Evolutionary conservation across 2,888 invertebrate genomes (phyloP), one percentile per base, ranked within the genome.

Genomic region (Neelides folsomi): DNA sequence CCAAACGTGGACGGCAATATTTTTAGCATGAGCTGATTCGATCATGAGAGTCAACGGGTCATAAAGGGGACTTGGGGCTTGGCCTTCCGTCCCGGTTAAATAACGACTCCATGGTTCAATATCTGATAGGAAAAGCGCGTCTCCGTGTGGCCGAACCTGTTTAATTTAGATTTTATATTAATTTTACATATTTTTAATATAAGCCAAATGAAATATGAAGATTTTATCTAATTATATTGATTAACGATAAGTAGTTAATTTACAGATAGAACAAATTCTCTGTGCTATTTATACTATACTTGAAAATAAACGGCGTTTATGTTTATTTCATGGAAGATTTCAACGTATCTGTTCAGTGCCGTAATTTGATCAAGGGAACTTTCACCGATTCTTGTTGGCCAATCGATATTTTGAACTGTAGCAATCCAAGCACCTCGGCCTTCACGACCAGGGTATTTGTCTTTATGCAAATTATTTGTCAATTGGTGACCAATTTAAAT

Each of bases 1-100:
- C 62, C 62, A 62, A 10, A 58, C 62, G 47, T 62, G 62, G 15
- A 62, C 57, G 46, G 58, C 57, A 13, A 62, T 60, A 37, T 55
- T 56, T 39, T 38, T 47, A 4, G 41, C 44, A 39, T 60, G 55
- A 12, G 57, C 55, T 16, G 54, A 57, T 7, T 54, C 51, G 38
- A 62, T 62, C 3, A 56, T 51, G 35, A 43, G 56, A 40, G 52
- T 48, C 18, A 62, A 44, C 2, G 62, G 62, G 46, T 62, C 62
- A 58, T 59, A 62, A 1, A 49, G 16, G 6, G 58, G 58, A 40
- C 4, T 42, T 9, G 62, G 62, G 10, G 56, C 49, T 36, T 12
- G 19, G 0, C 62, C 62, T 46, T 59, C 58, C 10, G 20, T 18
- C 9, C 62, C 59, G 15, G 62, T 59, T 18, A 62, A 41, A 36